Percentiles rank a stretch among this genome's conserved stretches.
Evolutionary conservation across 2,888 invertebrate species (phyloP).

Genomic region (Eutolmus rufibarbis): DNA sequence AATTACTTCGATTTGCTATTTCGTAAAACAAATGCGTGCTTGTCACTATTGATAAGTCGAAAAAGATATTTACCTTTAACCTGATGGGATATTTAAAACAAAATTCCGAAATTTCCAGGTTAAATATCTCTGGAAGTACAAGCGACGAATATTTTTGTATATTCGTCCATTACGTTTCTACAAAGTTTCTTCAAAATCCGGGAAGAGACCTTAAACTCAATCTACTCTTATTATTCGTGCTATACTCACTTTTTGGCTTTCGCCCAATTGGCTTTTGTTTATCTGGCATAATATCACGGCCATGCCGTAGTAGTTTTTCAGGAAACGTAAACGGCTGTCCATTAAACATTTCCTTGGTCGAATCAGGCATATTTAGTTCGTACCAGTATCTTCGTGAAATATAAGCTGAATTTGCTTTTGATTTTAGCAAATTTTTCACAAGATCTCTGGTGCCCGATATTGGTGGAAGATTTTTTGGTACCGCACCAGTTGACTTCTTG

Average conservation of each 20-base stretch:
- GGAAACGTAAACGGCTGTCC: conserved; percentile 67
- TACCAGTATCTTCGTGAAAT: conserved; percentile 58
- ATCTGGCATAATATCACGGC: conserved; percentile 62
- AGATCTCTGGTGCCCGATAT: not conserved
- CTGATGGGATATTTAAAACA: no score
- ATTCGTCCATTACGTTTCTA: no score
- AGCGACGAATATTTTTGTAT: no score
- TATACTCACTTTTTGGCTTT: conserved; percentile 56
- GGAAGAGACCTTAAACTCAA: no score
- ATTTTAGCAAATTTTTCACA: conserved; percentile 55
- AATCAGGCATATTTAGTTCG: conserved; percentile 61
- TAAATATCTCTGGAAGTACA: no score
- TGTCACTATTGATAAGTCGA: no score
- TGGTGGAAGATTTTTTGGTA: not conserved
- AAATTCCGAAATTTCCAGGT: no score
- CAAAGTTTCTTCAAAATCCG: no score
- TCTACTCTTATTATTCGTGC: no score
- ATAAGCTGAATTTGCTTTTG: conserved; percentile 60
- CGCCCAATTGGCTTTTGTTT: conserved; percentile 52
- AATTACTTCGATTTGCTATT: no score
- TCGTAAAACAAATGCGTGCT: no score
- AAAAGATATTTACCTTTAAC: no score
- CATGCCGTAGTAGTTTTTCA: conserved; percentile 65
- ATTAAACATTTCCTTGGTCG: conserved; percentile 54
- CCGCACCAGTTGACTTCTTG: not conserved